Evolutionary conservation across 1,140 invertebrate genomes (phyloP), one percentile per base, ranked within the genome.

Genomic region (Drosophila persimilis): DNA sequence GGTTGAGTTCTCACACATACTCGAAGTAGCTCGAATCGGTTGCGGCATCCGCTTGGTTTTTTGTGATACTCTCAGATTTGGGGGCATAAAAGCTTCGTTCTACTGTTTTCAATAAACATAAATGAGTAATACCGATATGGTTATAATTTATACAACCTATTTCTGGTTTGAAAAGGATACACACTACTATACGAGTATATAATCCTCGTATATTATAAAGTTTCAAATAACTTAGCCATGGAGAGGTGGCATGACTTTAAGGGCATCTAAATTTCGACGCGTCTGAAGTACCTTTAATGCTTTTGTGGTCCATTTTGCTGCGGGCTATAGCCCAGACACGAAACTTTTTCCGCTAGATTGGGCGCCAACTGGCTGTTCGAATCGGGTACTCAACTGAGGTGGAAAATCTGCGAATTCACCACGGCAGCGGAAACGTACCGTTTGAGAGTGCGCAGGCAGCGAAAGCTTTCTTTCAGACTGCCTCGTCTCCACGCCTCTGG

Each of bases 291-390:
- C 1, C 29, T 39, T 39, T 39, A 4, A 3, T 39, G 35, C 35
- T 11, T 3, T 47, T 69, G 63, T 20, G 51, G 31, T 35, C 20
- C 52, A 57, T 69, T 69, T 67, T 69, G 26, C 66, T 51, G 15
- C 35, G 45, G 65, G 52, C 17, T 11, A 3, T 3, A 39, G 11
- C 11, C 11, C 35, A 39, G 4, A 39, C 52, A 22, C 54, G 35
- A 13, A 46, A 22, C 54, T 60, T 46, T 75, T 84, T 75, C 65
- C 72, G 73, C 79, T 58, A 78, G 57, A 83, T 83, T 83, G 58
- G 58, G 53, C 58, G 61, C 56, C 73, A 66, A 80, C 63, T 77
- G 57, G 61, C 54, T 22, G 51, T 73, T 61, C 51, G 8, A 77
- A 77, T 17, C 22, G 11, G 24, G 6, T 31, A 57, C 45, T 41